These are phyloP conservation scores for Eupleurogrammus muticus DNA, from an alignment of 2,797 vertebrate species.

Conservation along the genomic window DNA sequence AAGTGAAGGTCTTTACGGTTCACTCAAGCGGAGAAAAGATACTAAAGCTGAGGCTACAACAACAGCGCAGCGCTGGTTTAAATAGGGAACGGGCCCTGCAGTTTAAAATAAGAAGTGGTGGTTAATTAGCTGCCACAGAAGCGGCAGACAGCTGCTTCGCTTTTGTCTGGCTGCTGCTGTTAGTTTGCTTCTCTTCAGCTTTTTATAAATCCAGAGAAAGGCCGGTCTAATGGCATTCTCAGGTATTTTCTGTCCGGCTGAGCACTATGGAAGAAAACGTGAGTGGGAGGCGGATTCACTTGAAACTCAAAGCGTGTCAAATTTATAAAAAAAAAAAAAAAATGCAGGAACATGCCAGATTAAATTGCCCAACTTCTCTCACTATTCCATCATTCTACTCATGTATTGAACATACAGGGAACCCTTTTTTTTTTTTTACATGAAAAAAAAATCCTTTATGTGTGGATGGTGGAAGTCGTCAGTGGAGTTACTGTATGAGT, in stretches of 20 bases:
- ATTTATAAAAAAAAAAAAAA: too few species aligned
- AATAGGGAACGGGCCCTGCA: neutral
- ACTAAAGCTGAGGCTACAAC: constrained; percentile 15
- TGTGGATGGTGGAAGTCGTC: neutral
- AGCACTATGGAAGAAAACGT: neutral
- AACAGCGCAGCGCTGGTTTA: constrained; percentile 22
- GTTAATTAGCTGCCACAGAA: constrained; percentile 34
- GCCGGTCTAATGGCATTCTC: neutral
- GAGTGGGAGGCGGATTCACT: neutral
- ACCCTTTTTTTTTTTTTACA: neutral
- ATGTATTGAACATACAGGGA: neutral
- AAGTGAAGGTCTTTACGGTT: constrained; percentile 16
- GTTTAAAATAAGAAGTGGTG: constrained; percentile 19
- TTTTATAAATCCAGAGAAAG: neutral
- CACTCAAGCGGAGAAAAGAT: constrained; percentile 14
- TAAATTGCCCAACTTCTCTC: neutral
- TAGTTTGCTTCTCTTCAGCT: neutral
- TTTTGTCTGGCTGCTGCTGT: constrained; percentile 10
- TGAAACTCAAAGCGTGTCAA: neutral
- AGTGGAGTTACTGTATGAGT: neutral
- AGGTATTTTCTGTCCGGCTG: neutral
- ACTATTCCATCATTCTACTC: neutral
- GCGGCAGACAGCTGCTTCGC: neutral
- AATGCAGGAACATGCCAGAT: neutral
- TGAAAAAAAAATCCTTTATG: neutral